Evolutionary conservation across 2,888 invertebrate species (phyloP).

Genomic region (Ernsta delagoae): DNA sequence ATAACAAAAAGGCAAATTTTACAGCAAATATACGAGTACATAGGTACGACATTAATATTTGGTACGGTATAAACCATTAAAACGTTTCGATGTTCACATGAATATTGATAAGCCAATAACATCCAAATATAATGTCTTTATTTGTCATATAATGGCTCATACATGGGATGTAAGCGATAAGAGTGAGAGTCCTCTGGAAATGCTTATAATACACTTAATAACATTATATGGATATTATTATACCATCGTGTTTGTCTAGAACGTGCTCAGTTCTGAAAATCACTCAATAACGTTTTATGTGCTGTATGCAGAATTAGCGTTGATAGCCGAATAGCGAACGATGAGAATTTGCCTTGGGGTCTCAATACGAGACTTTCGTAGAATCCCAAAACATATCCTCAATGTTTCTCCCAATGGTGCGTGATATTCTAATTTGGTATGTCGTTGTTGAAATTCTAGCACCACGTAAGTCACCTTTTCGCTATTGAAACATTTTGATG

Average conservation of each 20-base stretch:
- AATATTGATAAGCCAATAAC: constrained; percentile 19
- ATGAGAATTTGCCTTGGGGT: neutral
- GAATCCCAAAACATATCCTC: too few relatives aligned
- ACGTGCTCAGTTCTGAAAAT: neutral
- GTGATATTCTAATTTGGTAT: too few relatives aligned
- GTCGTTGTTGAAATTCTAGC: too few relatives aligned
- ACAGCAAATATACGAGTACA: too few relatives aligned
- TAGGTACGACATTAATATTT: neutral
- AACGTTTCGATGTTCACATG: constrained; percentile 7
- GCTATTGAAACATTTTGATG: too few relatives aligned
- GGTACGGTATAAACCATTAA: constrained; percentile 5
- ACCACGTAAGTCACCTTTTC: too few relatives aligned
- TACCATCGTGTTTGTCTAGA: neutral
- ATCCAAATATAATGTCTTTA: constrained; percentile 13
- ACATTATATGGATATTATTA: neutral
- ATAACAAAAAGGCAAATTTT: too few relatives aligned
- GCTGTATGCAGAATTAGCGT: neutral
- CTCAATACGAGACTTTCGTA: too few relatives aligned
- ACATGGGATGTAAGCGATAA: neutral
- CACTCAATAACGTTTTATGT: neutral
- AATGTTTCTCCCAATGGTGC: too few relatives aligned
- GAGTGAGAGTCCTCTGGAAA: neutral
- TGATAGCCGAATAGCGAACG: neutral
- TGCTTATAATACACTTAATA: constrained; percentile 5
- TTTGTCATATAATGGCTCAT: constrained; percentile 10